Evolutionary conservation across 2,113 vertebrate genomes (phyloP).

Genomic region (Crotophaga sulcirostris): DNA sequence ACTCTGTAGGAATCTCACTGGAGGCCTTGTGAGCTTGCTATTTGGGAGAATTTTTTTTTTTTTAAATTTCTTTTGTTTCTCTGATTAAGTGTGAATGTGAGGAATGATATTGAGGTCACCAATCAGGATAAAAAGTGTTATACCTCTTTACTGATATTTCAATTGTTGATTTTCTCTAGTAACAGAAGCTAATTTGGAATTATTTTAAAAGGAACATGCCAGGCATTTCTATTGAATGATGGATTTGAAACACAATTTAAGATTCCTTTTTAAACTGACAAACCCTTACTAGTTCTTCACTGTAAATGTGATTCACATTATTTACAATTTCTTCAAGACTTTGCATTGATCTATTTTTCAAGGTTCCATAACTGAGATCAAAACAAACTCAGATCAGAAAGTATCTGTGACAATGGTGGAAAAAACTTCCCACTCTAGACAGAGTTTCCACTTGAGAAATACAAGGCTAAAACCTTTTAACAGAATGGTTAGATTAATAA

Average conservation of each 20-base stretch:
- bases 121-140: not conserved
- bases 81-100: not conserved
- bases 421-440: not conserved
- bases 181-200: not conserved
- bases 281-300: not conserved
- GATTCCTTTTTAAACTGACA: not conserved
- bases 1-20: not conserved
- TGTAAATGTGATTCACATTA: not conserved
- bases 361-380: not conserved
- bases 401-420: not conserved
- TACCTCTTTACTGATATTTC: not conserved
- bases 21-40: not conserved
- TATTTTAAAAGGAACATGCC: not conserved
- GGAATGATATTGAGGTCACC: not conserved
- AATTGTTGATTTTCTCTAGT: not conserved
- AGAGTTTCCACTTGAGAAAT: not conserved
- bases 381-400: not conserved
- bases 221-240: not conserved
- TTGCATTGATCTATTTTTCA: not conserved
- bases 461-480: not conserved
- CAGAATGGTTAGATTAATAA: not conserved
- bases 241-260: not conserved
- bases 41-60: not conserved
- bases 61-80: not conserved
- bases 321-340: not conserved